Conservation (phyloP, 1,140 invertebrate genomes). For the Matsumurasca onukii region DNA sequence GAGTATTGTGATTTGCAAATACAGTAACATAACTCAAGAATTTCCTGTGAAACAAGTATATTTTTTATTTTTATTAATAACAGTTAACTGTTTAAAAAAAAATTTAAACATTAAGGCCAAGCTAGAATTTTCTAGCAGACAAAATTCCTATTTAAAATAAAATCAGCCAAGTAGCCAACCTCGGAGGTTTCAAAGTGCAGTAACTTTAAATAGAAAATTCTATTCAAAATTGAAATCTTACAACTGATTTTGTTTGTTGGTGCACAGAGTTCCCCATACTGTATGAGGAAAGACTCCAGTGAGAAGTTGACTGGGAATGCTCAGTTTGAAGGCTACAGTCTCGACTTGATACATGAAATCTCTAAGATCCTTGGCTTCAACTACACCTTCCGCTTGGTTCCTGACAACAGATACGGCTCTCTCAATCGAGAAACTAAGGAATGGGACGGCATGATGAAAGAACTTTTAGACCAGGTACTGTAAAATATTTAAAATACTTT, state of each 20-base stretch:
- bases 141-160: no score
- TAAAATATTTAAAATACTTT: background rate
- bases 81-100: no score
- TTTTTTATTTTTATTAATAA: no score
- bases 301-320: conserved; percentile 79
- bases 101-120: no score
- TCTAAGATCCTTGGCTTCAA: conserved; percentile 88
- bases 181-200: no score
- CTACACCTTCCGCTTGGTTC: conserved; percentile 80
- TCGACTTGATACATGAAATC: conserved; percentile 86
- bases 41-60: no score
- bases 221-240: no score
- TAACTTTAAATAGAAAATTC: no score
- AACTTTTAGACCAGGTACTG: conserved; percentile 70
- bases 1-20: conserved; percentile 48
- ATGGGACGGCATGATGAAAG: conserved; percentile 95
- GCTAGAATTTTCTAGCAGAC: no score
- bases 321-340: conserved; percentile 85
- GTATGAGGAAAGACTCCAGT: conserved; percentile 84
- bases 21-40: no score
- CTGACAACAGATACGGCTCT: conserved; percentile 79
- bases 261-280: conserved; percentile 91
- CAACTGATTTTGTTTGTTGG: no score
- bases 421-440: conserved; percentile 73
- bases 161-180: no score